Evolutionary conservation across 2,888 invertebrate species (phyloP).

Genomic region (Drosophila nr. medialis): DNA sequence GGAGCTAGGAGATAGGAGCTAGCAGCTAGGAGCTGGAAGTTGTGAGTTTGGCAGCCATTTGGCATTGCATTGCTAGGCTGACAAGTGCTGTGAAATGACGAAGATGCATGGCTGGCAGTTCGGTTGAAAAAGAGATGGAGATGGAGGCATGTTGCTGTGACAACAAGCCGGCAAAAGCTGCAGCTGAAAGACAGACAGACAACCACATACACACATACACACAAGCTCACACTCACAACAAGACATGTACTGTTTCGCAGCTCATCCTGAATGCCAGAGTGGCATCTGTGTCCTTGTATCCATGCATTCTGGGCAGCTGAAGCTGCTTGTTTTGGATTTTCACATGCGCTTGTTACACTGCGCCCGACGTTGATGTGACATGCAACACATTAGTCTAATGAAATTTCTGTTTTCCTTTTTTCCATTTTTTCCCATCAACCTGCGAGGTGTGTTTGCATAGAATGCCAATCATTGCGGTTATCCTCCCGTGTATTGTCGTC

Average conservation of each 20-base stretch:
- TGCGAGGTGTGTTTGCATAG: slow-evolving; percentile 10
- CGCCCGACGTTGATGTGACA: slow-evolving; percentile 73
- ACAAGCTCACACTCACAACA: slow-evolving; percentile 11
- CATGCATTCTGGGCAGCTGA: slow-evolving; percentile 57
- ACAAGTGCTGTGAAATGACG: slow-evolving; percentile 77
- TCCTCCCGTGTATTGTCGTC: slow-evolving; percentile 3
- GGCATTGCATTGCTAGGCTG: slow-evolving; percentile 63
- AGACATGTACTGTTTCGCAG: slow-evolving; percentile 19
- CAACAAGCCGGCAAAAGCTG: slow-evolving; percentile 56
- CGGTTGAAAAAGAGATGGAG: slow-evolving; percentile 13
- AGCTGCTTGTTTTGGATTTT: slow-evolving; percentile 68
- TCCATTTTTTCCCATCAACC: background rate
- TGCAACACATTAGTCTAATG: slow-evolving; percentile 78
- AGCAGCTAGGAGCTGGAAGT: background rate
- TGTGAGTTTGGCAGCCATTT: slow-evolving; percentile 46
- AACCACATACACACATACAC: slow-evolving; percentile 10
- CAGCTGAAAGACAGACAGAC: slow-evolving; percentile 49
- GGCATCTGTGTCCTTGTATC: slow-evolving; percentile 22
- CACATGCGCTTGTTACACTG: slow-evolving; percentile 67
- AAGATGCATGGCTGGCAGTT: slow-evolving; percentile 66
- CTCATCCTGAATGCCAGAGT: slow-evolving; percentile 23
- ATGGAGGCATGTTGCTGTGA: slow-evolving; percentile 64
- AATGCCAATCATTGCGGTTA: slow-evolving; percentile 40
- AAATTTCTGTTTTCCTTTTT: slow-evolving; percentile 52
- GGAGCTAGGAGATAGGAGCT: background rate